Percentiles rank a stretch among this genome's conserved stretches.
phyloP scores from a whole-genome alignment of 2,797 vertebrate genomes.

The Malacoctenus gilli region DNA sequence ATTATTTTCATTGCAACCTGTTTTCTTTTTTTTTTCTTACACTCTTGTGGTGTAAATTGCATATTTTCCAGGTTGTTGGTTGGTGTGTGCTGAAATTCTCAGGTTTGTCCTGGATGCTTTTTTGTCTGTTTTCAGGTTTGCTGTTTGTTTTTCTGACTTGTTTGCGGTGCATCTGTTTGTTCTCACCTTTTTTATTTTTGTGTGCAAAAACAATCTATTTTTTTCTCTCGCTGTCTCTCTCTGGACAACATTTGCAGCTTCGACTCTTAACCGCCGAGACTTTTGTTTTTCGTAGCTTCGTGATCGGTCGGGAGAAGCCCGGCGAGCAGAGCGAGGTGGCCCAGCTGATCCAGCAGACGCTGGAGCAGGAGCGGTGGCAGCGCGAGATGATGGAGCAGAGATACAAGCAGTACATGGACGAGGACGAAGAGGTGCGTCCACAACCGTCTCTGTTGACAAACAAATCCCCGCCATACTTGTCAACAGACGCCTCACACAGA shows the following conservation, averaged over 20 bases:
- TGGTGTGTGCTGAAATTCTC: conserved; percentile 5
- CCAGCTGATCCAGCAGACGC: conserved; percentile 96
- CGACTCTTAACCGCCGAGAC: no score
- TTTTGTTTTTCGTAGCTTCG: conserved; percentile 81
- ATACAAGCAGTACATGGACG: conserved; percentile 91
- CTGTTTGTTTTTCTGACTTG: background rate
- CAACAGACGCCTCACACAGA: no score
- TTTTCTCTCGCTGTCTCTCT: no score
- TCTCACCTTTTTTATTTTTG: no score
- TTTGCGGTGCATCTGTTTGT: background rate
- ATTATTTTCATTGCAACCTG: background rate
- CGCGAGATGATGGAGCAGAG: conserved; percentile 97
- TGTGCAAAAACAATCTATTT: no score
- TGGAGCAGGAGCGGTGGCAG: conserved; percentile 97
- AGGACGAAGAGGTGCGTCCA: conserved; percentile 86
- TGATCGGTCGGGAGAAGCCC: conserved; percentile 95
- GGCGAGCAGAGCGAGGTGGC: conserved; percentile 98
- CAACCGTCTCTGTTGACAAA: no score
- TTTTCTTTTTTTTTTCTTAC: no score
- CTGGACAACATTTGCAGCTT: no score
- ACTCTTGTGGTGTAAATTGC: conserved; percentile 6
- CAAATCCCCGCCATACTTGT: no score
- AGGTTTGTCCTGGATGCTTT: conserved; percentile 18
- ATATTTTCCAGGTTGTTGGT: conserved; percentile 19
- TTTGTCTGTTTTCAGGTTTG: conserved; percentile 7